Percentiles rank a stretch among this genome's conserved stretches.
Conservation (phyloP, 1,140 invertebrate species). For the Apis mellifera region Amel_HAv3.1 CM009934.2:4881001-4881500, state of each 20-base stretch:
- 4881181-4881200: slow-evolving; percentile 17
- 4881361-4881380: slow-evolving; percentile 30
- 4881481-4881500: neutral
- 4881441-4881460: neutral
- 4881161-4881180: slow-evolving; percentile 7
- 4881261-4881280: neutral
- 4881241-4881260: neutral
- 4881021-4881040: neutral
- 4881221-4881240: slow-evolving; percentile 9
- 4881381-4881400: slow-evolving; percentile 33
- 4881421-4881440: slow-evolving; percentile 8
- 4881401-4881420: slow-evolving; percentile 36
- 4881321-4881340: neutral
- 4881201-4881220: neutral
- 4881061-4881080: neutral
- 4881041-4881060: neutral
- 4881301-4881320: neutral
- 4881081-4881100: neutral
- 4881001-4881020: neutral
- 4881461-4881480: slow-evolving; percentile 11
- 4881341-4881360: slow-evolving; percentile 29
- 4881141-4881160: too few relatives aligned
- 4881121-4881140: neutral
- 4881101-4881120: neutral
- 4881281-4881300: slow-evolving; percentile 19